phyloP scores from a whole-genome alignment of 2,888 invertebrate genomes.

The Lasiommata megera region DNA sequence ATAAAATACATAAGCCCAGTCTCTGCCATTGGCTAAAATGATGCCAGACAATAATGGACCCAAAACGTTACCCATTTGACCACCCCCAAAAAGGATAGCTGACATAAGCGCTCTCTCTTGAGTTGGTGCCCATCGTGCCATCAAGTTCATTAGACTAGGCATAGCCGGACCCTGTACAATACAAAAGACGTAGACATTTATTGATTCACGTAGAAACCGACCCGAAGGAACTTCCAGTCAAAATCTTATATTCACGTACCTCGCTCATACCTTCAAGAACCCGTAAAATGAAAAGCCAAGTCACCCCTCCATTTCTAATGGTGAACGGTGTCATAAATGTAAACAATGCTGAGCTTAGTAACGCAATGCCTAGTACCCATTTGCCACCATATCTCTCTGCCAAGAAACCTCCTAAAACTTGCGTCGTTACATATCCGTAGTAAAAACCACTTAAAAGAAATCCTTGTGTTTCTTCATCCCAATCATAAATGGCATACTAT shows the following conservation, averaged over 20 bases:
- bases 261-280: constrained; percentile 87
- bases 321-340: constrained; percentile 86
- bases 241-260: constrained; percentile 47
- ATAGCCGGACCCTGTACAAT: constrained; percentile 78
- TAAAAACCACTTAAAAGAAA: constrained; percentile 87
- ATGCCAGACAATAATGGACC: constrained; percentile 53
- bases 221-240: no score
- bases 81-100: constrained; percentile 69
- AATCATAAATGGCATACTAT: constrained; percentile 63
- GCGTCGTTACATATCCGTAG: constrained; percentile 88
- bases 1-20: constrained; percentile 70
- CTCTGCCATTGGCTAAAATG: constrained; percentile 46
- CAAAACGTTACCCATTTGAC: constrained; percentile 59
- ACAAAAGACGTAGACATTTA: no score
- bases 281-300: constrained; percentile 65
- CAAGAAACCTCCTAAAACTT: constrained; percentile 87
- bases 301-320: constrained; percentile 66
- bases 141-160: constrained; percentile 73
- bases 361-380: constrained; percentile 86
- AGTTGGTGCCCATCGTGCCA: constrained; percentile 72
- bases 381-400: constrained; percentile 89
- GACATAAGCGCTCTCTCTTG: constrained; percentile 65
- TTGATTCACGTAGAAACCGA: no score
- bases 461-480: constrained; percentile 84
- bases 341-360: constrained; percentile 86